Conservation (phyloP, 2,797 vertebrate genomes). For the Tapirus indicus region DNA sequence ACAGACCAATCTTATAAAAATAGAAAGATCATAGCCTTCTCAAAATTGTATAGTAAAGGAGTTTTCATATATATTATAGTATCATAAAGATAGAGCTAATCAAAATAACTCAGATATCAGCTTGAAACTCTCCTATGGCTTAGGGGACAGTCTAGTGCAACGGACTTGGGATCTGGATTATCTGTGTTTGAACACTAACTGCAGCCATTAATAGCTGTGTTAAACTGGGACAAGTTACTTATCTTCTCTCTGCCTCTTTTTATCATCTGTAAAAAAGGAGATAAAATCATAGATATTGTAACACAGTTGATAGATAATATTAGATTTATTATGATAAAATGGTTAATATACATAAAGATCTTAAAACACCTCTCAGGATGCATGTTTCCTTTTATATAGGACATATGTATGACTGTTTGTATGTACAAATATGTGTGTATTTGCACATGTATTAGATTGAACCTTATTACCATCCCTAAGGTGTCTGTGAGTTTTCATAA, state of each 20-base stretch:
- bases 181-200: neutral
- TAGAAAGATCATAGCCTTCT: neutral
- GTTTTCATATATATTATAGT: neutral
- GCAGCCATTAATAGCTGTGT: neutral
- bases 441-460: neutral
- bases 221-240: neutral
- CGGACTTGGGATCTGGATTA: neutral
- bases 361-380: neutral
- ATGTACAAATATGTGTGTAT: neutral
- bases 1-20: neutral
- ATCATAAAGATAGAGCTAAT: neutral
- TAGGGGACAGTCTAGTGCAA: neutral
- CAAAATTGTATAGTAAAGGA: neutral
- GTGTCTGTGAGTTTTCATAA: neutral
- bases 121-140: neutral
- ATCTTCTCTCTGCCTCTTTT: neutral
- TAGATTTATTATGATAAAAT: neutral
- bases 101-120: neutral
- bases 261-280: neutral
- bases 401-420: neutral
- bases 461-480: neutral
- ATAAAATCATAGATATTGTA: neutral
- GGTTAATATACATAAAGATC: neutral
- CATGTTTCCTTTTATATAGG: neutral
- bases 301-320: neutral